Percentiles rank a stretch among this genome's conserved stretches.
Evolutionary conservation across 1,140 invertebrate species (phyloP).

Genomic region (Drosophila ficusphila): DNA sequence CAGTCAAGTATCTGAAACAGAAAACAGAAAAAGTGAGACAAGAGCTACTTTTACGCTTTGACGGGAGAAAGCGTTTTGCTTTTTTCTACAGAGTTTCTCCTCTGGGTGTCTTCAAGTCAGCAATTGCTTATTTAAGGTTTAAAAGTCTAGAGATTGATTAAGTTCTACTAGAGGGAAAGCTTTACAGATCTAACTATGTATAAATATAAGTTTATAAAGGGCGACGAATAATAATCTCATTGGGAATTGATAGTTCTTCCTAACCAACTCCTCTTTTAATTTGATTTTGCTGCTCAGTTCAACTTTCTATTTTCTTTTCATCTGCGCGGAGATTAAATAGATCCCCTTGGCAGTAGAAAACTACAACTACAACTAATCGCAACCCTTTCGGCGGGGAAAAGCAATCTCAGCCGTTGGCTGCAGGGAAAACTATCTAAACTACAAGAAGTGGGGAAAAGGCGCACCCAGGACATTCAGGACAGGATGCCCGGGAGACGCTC

Average conservation of each 20-base stretch:
- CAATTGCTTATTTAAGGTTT: constrained; percentile 19
- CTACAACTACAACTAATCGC: constrained; percentile 24
- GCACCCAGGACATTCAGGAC: constrained; percentile 56
- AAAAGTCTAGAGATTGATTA: neutral
- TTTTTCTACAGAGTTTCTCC: constrained; percentile 7
- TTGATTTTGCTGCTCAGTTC: constrained; percentile 1
- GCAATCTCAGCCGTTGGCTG: constrained; percentile 60
- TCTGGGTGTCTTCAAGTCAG: constrained; percentile 3
- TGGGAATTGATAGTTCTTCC: neutral
- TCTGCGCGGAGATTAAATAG: constrained; percentile 19
- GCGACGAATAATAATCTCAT: too few species aligned
- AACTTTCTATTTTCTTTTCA: constrained; percentile 35
- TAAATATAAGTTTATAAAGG: too few species aligned
- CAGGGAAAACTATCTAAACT: constrained; percentile 46
- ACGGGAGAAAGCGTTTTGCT: constrained; percentile 50
- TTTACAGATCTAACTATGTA: too few species aligned
- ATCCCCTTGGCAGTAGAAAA: neutral
- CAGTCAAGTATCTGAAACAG: constrained; percentile 56
- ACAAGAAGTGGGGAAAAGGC: constrained; percentile 22
- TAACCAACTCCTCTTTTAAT: constrained; percentile 11
- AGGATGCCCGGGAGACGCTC: constrained; percentile 68
- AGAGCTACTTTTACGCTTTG: constrained; percentile 61
- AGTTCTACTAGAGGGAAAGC: too few species aligned
- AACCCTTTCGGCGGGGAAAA: constrained; percentile 55
- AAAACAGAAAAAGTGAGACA: constrained; percentile 11